phyloP scores from a whole-genome alignment of 2,113 vertebrate genomes.

The Triplophysa tibetana region DNA sequence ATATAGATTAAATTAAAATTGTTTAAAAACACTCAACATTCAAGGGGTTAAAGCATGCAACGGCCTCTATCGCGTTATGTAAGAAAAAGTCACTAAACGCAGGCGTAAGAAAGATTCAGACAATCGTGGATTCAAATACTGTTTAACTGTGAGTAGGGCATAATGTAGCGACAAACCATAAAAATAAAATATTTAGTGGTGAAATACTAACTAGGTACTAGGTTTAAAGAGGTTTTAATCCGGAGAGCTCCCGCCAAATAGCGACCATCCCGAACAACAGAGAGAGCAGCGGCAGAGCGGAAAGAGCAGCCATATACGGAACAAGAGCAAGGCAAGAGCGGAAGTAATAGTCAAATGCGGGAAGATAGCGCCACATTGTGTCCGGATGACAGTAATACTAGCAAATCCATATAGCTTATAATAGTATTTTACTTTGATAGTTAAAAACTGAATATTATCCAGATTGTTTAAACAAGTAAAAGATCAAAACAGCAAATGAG shows the following conservation, averaged over 20 bases:
- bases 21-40: background rate
- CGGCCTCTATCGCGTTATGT: background rate
- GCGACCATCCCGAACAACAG: background rate
- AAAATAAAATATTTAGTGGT: background rate
- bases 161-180: background rate
- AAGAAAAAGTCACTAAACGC: background rate
- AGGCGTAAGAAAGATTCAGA: background rate
- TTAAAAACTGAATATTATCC: too few species aligned
- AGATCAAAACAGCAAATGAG: too few species aligned
- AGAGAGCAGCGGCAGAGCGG: background rate
- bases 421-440: too few species aligned
- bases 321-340: background rate
- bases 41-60: background rate
- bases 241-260: constrained; percentile 37
- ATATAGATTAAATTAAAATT: background rate
- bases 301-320: constrained; percentile 1
- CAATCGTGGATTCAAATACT: background rate
- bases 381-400: background rate
- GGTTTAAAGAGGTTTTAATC: background rate
- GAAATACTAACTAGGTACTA: background rate
- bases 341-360: constrained; percentile 1
- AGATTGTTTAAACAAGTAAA: too few species aligned
- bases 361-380: constrained; percentile 23
- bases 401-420: too few species aligned
- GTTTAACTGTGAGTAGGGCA: background rate